Percentiles rank a stretch among this genome's conserved stretches.
Evolutionary conservation across 2,888 invertebrate genomes (phyloP).

Genomic region (Hermodice carunculata): DNA sequence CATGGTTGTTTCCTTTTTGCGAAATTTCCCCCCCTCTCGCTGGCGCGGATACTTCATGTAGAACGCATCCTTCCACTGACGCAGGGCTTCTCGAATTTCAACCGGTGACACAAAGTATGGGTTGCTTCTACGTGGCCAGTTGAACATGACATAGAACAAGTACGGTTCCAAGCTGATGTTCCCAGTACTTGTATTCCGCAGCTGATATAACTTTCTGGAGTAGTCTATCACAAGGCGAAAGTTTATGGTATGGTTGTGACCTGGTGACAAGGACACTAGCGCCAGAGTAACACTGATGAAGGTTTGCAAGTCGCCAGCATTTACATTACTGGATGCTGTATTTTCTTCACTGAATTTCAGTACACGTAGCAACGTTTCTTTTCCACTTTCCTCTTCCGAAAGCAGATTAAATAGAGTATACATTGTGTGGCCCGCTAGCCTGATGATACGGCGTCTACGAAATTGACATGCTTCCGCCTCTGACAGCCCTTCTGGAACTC

Average conservation of each 20-base stretch:
- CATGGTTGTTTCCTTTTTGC: slow-evolving; percentile 47
- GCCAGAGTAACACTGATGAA: slow-evolving; percentile 33
- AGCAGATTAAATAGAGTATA: slow-evolving; percentile 26
- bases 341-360: slow-evolving; percentile 25
- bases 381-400: slow-evolving; percentile 15
- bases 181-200: slow-evolving; percentile 6
- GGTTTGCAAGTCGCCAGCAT: slow-evolving; percentile 35
- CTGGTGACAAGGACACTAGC: slow-evolving; percentile 1
- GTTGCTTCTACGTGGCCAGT: slow-evolving; percentile 27
- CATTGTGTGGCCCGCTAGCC: slow-evolving; percentile 38
- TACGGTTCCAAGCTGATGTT: slow-evolving; percentile 25
- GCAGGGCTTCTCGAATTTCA: slow-evolving; percentile 35
- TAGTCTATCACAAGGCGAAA: slow-evolving; percentile 34
- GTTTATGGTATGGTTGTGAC: neutral
- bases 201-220: slow-evolving; percentile 33
- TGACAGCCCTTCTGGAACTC: slow-evolving; percentile 32
- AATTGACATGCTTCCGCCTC: slow-evolving; percentile 36
- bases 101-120: neutral
- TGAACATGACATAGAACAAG: slow-evolving; percentile 25
- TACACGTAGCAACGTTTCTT: slow-evolving; percentile 15
- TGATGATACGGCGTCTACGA: slow-evolving; percentile 33
- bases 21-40: slow-evolving; percentile 26
- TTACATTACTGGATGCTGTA: slow-evolving; percentile 26
- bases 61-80: slow-evolving; percentile 44
- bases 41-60: slow-evolving; percentile 45